Percentiles rank a stretch among this genome's conserved stretches.
phyloP scores from a whole-genome alignment of 2,797 vertebrate genomes.

The Arrhamphus sclerolepis region DNA sequence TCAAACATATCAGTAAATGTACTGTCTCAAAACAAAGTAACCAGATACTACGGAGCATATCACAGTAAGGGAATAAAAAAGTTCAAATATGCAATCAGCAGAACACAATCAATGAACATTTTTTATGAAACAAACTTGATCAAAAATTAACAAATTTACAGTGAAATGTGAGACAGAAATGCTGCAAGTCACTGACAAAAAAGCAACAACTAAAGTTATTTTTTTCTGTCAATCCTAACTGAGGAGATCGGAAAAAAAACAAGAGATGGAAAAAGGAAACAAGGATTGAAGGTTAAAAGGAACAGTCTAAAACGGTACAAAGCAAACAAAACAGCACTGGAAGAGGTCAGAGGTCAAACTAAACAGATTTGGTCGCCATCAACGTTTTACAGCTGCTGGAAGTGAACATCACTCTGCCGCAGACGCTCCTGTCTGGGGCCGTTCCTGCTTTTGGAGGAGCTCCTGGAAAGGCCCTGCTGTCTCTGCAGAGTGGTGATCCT shows the following conservation, averaged over 20 bases:
- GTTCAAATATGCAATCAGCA: no score
- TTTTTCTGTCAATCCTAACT: no score
- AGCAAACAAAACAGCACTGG: neutral
- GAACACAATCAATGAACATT: neutral
- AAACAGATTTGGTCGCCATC: neutral
- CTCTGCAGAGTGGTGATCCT: slow-evolving; percentile 63
- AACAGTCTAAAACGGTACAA: neutral
- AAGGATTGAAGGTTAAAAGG: no score
- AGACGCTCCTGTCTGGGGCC: neutral
- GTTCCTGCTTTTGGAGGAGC: neutral
- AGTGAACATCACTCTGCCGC: neutral
- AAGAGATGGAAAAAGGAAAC: no score
- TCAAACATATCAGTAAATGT: neutral
- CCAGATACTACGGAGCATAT: neutral
- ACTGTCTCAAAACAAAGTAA: neutral
- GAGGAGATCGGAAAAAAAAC: no score
- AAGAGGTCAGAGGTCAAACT: neutral
- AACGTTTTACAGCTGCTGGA: slow-evolving; percentile 3
- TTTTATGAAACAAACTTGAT: slow-evolving; percentile 1
- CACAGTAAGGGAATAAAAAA: no score
- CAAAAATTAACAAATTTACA: neutral
- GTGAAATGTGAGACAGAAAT: no score
- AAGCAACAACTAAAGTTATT: no score
- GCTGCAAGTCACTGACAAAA: no score
- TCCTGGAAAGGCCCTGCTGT: slow-evolving; percentile 14